Evolutionary conservation across 2,113 vertebrate species (phyloP).

Genomic region (Porphyrio hochstetteri): DNA sequence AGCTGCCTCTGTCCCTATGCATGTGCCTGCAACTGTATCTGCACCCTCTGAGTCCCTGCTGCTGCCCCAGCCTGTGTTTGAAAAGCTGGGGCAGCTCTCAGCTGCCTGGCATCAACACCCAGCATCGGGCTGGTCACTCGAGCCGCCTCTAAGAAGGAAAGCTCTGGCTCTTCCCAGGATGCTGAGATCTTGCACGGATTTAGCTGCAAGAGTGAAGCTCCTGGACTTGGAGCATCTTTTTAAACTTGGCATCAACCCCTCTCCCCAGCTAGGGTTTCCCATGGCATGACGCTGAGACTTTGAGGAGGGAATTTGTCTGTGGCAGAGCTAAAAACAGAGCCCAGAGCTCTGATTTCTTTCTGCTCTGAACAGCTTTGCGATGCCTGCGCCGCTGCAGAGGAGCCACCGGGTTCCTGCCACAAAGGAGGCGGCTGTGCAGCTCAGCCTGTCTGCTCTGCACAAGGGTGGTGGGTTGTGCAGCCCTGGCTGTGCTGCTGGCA

Average conservation of each 20-base stretch:
- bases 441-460: too few species aligned
- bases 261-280: neutral
- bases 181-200: neutral
- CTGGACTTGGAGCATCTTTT: neutral
- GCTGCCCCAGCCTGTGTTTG: neutral
- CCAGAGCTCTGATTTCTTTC: neutral
- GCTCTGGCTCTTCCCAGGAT: neutral
- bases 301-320: accelerated
- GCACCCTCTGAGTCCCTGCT: accelerated
- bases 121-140: accelerated
- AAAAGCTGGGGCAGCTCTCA: neutral
- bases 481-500: neutral
- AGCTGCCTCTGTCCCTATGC: neutral
- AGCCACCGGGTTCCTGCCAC: neutral
- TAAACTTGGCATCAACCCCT: neutral
- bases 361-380: neutral
- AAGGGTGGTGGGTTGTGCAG: neutral
- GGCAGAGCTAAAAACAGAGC: neutral
- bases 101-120: neutral
- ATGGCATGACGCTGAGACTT: neutral
- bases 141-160: neutral
- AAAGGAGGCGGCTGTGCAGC: too few species aligned
- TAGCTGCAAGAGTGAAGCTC: neutral
- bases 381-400: neutral
- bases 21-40: accelerated